Percentiles rank a stretch among this genome's conserved stretches.
Conservation (phyloP, 2,888 invertebrate species). For the Galerucella nymphaeae region DNA sequence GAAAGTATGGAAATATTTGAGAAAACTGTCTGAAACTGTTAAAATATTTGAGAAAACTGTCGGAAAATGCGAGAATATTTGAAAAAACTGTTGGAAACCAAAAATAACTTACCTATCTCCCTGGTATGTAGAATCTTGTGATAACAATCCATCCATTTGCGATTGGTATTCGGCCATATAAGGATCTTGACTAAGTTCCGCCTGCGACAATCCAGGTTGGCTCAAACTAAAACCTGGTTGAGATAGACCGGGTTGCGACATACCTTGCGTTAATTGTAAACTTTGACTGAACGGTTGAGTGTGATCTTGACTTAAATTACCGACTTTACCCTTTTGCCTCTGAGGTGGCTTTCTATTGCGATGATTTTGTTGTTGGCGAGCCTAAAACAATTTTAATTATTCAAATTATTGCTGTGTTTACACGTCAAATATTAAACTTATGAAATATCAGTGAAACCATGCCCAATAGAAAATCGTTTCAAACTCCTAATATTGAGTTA, state of each 20-base stretch:
- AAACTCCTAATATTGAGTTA: no score
- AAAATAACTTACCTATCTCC: conserved; percentile 64
- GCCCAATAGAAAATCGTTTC: no score
- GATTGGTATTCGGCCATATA: conserved; percentile 89
- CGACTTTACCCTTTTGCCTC: conserved; percentile 42
- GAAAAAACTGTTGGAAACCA: neutral
- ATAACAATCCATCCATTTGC: conserved; percentile 93
- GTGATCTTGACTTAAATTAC: conserved; percentile 61
- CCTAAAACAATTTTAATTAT: conserved; percentile 55
- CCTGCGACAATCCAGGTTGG: conserved; percentile 77
- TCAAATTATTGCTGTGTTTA: no score
- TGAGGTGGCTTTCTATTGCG: conserved; percentile 54
- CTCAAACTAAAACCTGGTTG: conserved; percentile 76
- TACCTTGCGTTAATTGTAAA: conserved; percentile 77
- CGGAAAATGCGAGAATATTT: conserved; percentile 18
- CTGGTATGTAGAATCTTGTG: conserved; percentile 76
- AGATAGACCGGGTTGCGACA: conserved; percentile 79
- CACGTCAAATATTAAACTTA: no score
- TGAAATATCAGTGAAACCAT: no score
- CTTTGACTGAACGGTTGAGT: conserved; percentile 72
- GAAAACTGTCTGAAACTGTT: neutral
- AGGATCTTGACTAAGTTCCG: conserved; percentile 84
- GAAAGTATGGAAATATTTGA: neutral
- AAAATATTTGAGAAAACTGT: neutral
- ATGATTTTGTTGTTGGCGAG: conserved; percentile 57